Base-by-base conservation (phyloP, 1,140 invertebrate genomes). In the Drosophila rhopaloa region DNA sequence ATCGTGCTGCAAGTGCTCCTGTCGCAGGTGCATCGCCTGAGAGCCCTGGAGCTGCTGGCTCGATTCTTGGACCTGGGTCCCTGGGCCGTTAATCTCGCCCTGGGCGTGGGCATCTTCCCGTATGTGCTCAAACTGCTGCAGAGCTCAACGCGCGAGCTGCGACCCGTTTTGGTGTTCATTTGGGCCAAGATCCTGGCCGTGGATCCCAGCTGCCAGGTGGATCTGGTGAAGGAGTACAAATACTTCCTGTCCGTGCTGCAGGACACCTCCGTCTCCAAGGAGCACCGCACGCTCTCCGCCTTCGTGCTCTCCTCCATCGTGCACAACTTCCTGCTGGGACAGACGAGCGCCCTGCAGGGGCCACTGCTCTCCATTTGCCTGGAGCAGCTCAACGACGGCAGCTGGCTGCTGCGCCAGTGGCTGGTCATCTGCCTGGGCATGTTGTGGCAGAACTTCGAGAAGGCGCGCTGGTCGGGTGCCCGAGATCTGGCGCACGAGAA, bases 101-200 rank as follows among this genome's bases (percentile, higher is more conserved):
- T 99, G 11, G 97, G 97, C 54, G 99, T 99, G 41, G 99, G 99
- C 71, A 99, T 99, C 77, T 99, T 99, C 93, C 99, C 99, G 4
- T 99, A 99, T 93, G 98, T 99, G 70, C 94, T 99, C 8, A 99
- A 99, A 92, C 93, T 99, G 62, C 93, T 99, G 47, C 98, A 99
- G 93, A 98, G 97, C 78, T 97, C 96, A 73, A 97, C 98, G 2
- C 95, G 95, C 78, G 98, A 99, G 93, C 93, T 99, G 58, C 94
- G 98, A 37, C 97, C 98, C 9, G 94, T 98, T 40, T 94, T 99
- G 53, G 98, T 99, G 32, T 99, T 99, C 91, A 99, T 99, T 76
- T 99, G 99, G 99, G 98, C 99, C 6, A 99, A 99, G 94, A 99
- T 99, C 78, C 93, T 99, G 50, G 98, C 98, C 61, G 98, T 99